Conservation (phyloP, 2,797 vertebrate genomes). For the Basileuterus tristriatus region DNA sequence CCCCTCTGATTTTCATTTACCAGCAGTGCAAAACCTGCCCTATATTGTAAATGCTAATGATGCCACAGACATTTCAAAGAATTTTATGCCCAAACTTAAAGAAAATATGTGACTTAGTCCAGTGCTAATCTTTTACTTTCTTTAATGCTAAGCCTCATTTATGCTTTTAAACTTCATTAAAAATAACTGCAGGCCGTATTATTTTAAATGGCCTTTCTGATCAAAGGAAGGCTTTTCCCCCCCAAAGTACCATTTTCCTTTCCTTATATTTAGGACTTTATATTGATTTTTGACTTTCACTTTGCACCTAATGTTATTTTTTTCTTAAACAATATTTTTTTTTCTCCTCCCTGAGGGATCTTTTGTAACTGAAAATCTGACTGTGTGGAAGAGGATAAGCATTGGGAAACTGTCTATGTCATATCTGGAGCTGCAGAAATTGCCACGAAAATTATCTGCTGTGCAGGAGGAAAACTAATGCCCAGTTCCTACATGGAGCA, state of each 20-base stretch:
- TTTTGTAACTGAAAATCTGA: background rate
- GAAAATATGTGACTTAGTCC: background rate
- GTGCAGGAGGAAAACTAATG: background rate
- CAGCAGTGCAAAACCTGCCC: background rate
- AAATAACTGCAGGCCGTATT: slow-evolving; percentile 26
- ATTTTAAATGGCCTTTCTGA: slow-evolving; percentile 49
- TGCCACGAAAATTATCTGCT: background rate
- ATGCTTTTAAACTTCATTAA: slow-evolving; percentile 47
- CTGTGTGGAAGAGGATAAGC: background rate
- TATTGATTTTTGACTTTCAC: slow-evolving; percentile 9
- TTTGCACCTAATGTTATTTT: background rate
- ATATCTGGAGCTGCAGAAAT: background rate
- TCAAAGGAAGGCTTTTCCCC: background rate
- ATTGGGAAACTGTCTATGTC: background rate
- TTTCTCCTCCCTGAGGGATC: background rate
- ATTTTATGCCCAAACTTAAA: slow-evolving; percentile 47
- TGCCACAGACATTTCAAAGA: slow-evolving; percentile 6
- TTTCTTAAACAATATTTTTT: background rate
- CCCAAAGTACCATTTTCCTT: background rate
- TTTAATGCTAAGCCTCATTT: slow-evolving; percentile 5
- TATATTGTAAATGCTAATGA: slow-evolving; percentile 44
- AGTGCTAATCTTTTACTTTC: background rate
- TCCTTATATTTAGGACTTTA: slow-evolving; percentile 18
- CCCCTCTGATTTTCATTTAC: background rate
- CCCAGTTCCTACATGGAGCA: background rate